A percentile compares a stretch with the other conserved stretches of the same genome.
These are phyloP conservation scores for Enteromius afrohamiltoni DNA, from an alignment of 2,797 vertebrate genomes.

Conservation along the genomic window DNA sequence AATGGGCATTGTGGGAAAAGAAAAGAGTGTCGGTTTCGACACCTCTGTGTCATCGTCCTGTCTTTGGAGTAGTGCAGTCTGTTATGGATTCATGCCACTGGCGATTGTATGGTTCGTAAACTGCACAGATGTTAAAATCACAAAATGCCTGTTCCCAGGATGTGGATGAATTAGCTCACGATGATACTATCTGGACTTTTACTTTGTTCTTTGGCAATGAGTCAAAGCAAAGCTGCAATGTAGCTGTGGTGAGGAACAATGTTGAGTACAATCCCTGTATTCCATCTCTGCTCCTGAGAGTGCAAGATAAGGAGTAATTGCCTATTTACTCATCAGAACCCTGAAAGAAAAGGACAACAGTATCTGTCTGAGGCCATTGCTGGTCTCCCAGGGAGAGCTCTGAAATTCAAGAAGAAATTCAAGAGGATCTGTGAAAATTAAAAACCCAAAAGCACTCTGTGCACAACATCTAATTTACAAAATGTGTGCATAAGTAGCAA, in stretches of 20 bases:
- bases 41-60: constrained; percentile 29
- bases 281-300: constrained; percentile 57
- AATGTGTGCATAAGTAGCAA: neutral
- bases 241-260: constrained; percentile 43
- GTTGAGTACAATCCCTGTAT: constrained; percentile 58
- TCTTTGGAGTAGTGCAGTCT: constrained; percentile 26
- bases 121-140: constrained; percentile 54
- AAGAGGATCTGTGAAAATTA: neutral
- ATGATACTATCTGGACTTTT: constrained; percentile 48
- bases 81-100: constrained; percentile 26
- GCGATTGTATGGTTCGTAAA: constrained; percentile 49
- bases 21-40: constrained; percentile 43
- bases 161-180: constrained; percentile 62
- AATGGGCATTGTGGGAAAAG: constrained; percentile 54
- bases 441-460: constrained; percentile 13
- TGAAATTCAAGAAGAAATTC: constrained; percentile 44
- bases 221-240: constrained; percentile 51
- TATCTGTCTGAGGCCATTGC: constrained; percentile 49
- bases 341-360: constrained; percentile 57
- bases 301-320: constrained; percentile 70
- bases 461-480: neutral
- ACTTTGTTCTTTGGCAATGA: constrained; percentile 51
- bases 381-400: constrained; percentile 49
- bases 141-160: constrained; percentile 19
- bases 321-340: constrained; percentile 67